A percentile compares a stretch with the other conserved stretches of the same genome.
Evolutionary conservation across 1,140 invertebrate species (phyloP).

Genomic region (Hycleus phaleratus): DNA sequence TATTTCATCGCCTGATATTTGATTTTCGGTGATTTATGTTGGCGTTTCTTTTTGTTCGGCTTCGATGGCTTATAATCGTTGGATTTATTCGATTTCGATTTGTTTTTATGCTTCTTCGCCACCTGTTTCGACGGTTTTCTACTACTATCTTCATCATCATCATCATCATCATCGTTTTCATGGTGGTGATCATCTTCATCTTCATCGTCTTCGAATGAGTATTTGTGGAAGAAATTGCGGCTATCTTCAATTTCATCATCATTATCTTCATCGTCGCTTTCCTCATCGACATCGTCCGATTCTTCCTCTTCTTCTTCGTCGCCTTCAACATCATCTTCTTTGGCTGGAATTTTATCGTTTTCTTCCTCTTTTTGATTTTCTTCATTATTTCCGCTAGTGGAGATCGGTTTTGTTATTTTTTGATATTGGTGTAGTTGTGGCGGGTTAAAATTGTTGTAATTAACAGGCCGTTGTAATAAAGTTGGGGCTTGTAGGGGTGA

Average conservation of each 20-base stretch:
- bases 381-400: not conserved
- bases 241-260: constrained; percentile 4
- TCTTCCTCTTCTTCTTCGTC: constrained; percentile 9
- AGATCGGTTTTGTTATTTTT: constrained; percentile 15
- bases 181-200: not conserved
- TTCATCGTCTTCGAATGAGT: constrained; percentile 9
- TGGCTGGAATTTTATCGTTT: not conserved
- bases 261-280: constrained; percentile 7
- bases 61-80: constrained; percentile 17
- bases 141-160: constrained; percentile 10
- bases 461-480: not conserved
- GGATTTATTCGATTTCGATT: constrained; percentile 12
- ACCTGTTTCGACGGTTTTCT: not conserved
- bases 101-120: constrained; percentile 3
- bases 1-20: constrained; percentile 10
- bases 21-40: constrained; percentile 6
- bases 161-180: constrained; percentile 4
- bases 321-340: not conserved
- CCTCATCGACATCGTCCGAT: not conserved
- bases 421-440: constrained; percentile 17
- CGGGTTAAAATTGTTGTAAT: constrained; percentile 16
- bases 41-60: constrained; percentile 9
- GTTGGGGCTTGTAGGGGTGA: not conserved
- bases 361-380: not conserved
- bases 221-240: constrained; percentile 3